These are phyloP conservation scores for Caloenas nicobarica DNA, from an alignment of 2,113 vertebrate genomes.

Conservation along the genomic window DNA sequence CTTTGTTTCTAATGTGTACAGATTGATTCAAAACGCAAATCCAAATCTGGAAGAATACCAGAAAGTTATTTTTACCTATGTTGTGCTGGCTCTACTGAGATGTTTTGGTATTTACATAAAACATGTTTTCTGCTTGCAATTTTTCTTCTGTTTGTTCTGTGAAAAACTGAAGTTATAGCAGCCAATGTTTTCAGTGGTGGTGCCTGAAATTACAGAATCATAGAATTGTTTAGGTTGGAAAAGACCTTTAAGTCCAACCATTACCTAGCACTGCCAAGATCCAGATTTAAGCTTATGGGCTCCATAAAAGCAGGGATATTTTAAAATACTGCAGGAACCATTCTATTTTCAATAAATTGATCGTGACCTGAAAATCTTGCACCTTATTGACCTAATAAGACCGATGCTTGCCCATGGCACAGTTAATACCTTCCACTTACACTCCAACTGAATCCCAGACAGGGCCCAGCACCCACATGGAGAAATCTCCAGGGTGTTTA, in stretches of 20 bases:
- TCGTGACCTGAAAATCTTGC: neutral
- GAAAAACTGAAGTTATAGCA: neutral
- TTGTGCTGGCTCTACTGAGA: neutral
- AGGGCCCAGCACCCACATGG: neutral
- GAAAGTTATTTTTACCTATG: conserved; percentile 25
- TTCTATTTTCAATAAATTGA: neutral
- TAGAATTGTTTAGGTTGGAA: no score
- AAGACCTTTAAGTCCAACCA: no score
- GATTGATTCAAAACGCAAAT: neutral
- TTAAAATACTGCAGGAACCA: neutral
- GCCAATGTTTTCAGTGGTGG: neutral
- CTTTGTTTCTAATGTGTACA: neutral
- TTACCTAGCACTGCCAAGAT: no score
- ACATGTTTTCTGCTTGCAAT: neutral
- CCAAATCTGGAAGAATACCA: conserved; percentile 1
- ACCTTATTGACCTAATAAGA: neutral
- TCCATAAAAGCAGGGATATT: neutral
- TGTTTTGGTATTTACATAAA: conserved; percentile 35
- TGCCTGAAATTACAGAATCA: neutral
- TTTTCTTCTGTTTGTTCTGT: neutral
- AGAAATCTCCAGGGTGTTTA: neutral
- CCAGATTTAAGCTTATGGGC: neutral
- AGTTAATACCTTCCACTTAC: neutral
- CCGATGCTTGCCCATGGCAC: neutral
- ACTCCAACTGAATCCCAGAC: rapidly evolving